Conservation (phyloP, 2,113 vertebrate genomes). For the Anarhynchus alexandrinus region DNA sequence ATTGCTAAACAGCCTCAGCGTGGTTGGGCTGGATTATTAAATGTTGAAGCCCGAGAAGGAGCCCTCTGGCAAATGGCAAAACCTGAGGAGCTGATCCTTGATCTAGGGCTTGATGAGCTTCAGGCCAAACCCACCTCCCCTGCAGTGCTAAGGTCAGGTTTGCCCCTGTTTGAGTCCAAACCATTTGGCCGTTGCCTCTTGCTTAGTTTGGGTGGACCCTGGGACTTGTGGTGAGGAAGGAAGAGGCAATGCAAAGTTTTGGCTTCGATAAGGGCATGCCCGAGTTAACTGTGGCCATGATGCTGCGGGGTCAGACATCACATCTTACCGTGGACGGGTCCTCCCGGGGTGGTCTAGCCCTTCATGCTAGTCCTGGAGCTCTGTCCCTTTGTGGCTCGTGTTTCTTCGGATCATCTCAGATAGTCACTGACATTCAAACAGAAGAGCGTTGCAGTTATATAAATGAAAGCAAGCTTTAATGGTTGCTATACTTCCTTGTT, state of each 20-base stretch:
- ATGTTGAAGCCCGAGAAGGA: not conserved
- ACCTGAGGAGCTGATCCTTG: not conserved
- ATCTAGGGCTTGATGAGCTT: not conserved
- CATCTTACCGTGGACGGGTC: not conserved
- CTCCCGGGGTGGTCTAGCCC: not conserved
- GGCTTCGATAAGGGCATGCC: not conserved
- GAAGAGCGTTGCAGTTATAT: not conserved
- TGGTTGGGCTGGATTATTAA: not conserved
- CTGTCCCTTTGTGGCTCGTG: not conserved
- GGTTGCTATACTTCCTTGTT: not conserved
- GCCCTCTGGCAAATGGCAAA: not conserved
- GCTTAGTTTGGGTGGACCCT: not conserved
- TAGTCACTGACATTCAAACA: not conserved
- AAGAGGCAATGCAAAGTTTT: not conserved
- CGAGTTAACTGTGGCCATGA: fast-evolving
- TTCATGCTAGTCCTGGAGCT: not conserved
- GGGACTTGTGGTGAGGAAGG: not conserved
- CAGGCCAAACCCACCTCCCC: not conserved
- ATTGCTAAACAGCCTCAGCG: constrained; percentile 15
- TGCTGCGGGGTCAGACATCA: fast-evolving
- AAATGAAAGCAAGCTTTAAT: not conserved
- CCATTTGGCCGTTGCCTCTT: not conserved
- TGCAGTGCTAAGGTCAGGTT: not conserved
- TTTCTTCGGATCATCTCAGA: not conserved
- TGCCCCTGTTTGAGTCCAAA: not conserved